These are phyloP conservation scores for Astyanax mexicanus DNA, from an alignment of 2,797 vertebrate species.

Conservation along the genomic window DNA sequence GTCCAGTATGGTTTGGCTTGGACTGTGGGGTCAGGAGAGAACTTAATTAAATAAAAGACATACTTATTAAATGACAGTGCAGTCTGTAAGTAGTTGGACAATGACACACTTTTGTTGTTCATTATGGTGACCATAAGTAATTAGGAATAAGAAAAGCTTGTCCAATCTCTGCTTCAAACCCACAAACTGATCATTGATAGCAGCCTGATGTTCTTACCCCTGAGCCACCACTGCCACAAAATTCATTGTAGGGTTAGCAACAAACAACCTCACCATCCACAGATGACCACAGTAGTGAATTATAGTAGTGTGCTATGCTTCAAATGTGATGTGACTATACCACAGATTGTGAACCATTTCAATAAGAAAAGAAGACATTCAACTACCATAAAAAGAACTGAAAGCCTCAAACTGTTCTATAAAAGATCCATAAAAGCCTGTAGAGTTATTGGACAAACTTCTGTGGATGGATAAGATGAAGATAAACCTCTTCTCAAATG, in stretches of 20 bases:
- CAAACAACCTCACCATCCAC: neutral
- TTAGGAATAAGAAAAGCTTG: no score
- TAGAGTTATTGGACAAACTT: neutral
- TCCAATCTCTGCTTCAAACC: no score
- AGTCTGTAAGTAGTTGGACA: conserved; percentile 36
- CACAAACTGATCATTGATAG: no score
- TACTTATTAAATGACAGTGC: no score
- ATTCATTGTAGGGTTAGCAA: no score
- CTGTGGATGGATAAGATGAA: neutral
- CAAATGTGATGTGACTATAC: neutral
- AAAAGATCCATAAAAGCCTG: neutral
- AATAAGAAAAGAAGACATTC: neutral
- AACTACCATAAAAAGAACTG: neutral
- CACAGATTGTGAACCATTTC: neutral
- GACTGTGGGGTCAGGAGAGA: neutral
- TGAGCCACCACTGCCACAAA: no score
- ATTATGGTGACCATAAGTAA: neutral
- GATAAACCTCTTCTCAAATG: neutral
- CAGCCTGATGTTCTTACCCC: no score
- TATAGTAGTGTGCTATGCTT: neutral
- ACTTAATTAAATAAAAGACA: no score
- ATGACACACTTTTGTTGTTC: conserved; percentile 35
- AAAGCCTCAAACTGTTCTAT: neutral
- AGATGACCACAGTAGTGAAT: no score
- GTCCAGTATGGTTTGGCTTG: no score